A percentile compares a stretch with the other conserved stretches of the same genome.
Evolutionary conservation across 2,113 vertebrate genomes (phyloP).

Genomic region (Nematolebias whitei): DNA sequence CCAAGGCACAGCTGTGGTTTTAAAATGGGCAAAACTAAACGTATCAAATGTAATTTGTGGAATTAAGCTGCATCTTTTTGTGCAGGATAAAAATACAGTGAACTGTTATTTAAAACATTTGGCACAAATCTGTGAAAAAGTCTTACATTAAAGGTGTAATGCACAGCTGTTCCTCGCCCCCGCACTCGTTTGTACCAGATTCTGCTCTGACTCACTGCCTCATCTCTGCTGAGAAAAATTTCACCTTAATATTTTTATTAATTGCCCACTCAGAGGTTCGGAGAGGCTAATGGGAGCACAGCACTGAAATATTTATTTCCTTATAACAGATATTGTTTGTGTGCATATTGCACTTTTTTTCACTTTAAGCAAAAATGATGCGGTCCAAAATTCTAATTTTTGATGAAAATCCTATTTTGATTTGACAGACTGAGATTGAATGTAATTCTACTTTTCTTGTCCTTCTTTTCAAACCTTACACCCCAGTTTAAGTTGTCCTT

Average conservation of each 20-base stretch:
- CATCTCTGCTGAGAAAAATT: slow-evolving; percentile 21
- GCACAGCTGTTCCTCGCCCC: slow-evolving; percentile 13
- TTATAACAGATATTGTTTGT: background rate
- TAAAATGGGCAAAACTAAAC: slow-evolving; percentile 7
- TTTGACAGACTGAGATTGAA: slow-evolving; percentile 6
- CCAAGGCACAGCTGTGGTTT: slow-evolving; percentile 14
- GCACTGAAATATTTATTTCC: background rate
- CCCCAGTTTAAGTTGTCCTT: slow-evolving; percentile 2
- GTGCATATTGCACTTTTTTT: background rate
- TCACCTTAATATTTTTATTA: slow-evolving; percentile 21
- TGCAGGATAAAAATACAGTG: background rate
- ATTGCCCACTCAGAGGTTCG: slow-evolving; percentile 21
- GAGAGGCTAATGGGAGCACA: slow-evolving; percentile 7
- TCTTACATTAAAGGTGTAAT: slow-evolving; percentile 27
- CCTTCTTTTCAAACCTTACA: background rate
- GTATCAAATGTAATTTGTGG: background rate
- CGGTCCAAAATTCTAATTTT: background rate
- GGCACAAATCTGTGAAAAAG: background rate
- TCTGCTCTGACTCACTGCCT: slow-evolving; percentile 9
- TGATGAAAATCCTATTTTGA: slow-evolving; percentile 7
- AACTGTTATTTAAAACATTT: background rate
- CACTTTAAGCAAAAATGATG: slow-evolving; percentile 2
- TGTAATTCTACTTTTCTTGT: background rate
- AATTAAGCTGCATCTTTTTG: background rate
- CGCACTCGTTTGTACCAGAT: slow-evolving; percentile 3